Base-by-base conservation (phyloP, 2,888 invertebrate genomes). In the Rhorus exstirpatorius region DNA sequence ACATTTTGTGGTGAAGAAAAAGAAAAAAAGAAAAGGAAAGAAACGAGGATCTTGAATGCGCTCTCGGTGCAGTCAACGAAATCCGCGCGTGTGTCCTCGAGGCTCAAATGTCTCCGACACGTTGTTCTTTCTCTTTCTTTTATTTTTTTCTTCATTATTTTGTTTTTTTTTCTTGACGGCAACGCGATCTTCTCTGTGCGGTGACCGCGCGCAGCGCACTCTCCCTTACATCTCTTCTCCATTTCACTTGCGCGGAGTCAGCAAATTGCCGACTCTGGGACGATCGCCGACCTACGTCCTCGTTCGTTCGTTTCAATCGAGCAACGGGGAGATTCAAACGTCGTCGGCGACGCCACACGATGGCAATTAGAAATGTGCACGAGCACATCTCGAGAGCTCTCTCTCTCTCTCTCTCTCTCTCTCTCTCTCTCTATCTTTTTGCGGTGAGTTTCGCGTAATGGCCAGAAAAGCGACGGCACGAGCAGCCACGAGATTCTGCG, bases 151-250 rank as follows among this genome's bases (percentile, higher is more conserved):
- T 21, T 10, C 10, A 3, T 49, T 41, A 14, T 61, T 44, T 35
- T 49, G n/a, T 41, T 49, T 65, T 44, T 21, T 14, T 21, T 51
- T 61, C 53, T 55, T 41, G 46, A 51, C 63, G 61, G 24, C 74
- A 63, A 61, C 77, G 35, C 24, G 55, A 61, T 65, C 41, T 61
- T 60, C 41, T 53, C 19, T 3, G 46, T 24, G 19, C 51, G n/a
- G n/a, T n/a, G n/a, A 35, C 44, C n/a, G 41, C 60, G 31, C 19
- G 26, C 65, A n/a, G 4, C n/a, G 67, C 6, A 31, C 10, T 26
- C 74, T 44, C 80, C 79, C 79, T 82, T 82, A 84, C 90, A 89
- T 86, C 87, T 89, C 88, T 89, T 89, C 89, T 90, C 89, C 88
- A 89, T 90, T 90, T 90, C 88, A 86, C n/a, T n/a, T n/a, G n/a